Percentiles rank a stretch among this genome's conserved stretches.
Conservation (phyloP, 2,113 vertebrate genomes). For the Pitta sordida region DNA sequence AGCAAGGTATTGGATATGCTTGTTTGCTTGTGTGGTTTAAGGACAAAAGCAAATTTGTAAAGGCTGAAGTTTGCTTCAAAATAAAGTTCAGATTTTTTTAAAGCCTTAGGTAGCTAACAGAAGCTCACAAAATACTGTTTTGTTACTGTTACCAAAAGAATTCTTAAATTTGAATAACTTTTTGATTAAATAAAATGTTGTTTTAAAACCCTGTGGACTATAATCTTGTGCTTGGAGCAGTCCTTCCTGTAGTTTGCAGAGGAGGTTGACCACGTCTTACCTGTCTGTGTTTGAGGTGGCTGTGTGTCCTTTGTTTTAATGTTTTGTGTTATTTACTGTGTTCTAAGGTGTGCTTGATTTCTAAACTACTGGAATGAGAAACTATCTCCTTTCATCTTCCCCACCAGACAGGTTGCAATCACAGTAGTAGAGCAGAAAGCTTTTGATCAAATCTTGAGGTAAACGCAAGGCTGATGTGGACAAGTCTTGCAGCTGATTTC, state of each 20-base stretch:
- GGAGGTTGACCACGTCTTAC: not conserved
- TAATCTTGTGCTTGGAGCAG: not conserved
- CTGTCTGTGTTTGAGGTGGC: not conserved
- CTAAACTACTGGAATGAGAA: not conserved
- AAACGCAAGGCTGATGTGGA: not conserved
- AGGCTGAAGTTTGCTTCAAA: not conserved
- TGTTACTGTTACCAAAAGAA: not conserved
- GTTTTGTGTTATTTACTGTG: not conserved
- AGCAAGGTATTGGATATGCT: not conserved
- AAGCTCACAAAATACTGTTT: not conserved
- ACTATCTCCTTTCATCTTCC: not conserved
- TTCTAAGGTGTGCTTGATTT: not conserved
- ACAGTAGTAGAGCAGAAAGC: not conserved
- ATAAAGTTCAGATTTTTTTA: not conserved
- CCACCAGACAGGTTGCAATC: not conserved
- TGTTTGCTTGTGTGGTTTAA: not conserved
- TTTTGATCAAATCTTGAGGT: not conserved
- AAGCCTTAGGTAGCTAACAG: not conserved
- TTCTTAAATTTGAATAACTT: not conserved
- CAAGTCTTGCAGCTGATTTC: not conserved
- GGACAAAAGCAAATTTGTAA: not conserved
- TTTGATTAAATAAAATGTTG: not conserved
- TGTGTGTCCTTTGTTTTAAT: not conserved
- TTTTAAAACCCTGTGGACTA: not conserved
- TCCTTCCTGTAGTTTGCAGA: not conserved